These are phyloP conservation scores for Bufo bufo DNA, from an alignment of 2,113 vertebrate species.

Conservation along the genomic window DNA sequence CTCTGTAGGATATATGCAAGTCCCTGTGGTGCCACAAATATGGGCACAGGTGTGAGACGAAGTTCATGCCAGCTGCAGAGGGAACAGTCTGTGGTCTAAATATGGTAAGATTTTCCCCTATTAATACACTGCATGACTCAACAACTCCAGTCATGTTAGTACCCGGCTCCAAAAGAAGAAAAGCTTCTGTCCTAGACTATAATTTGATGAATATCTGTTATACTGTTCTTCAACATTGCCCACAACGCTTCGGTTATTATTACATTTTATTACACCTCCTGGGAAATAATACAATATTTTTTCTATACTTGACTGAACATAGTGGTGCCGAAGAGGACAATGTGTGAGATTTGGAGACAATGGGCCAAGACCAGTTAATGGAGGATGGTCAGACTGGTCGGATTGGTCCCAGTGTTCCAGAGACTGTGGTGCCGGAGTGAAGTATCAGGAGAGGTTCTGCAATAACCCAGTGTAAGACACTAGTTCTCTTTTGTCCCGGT, in stretches of 20 bases:
- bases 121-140: background rate
- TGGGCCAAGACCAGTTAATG: conserved; percentile 85
- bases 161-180: background rate
- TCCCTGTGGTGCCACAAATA: conserved; percentile 95
- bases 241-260: background rate
- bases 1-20: conserved; percentile 95
- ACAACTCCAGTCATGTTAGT: background rate
- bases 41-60: conserved; percentile 95
- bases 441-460: conserved; percentile 87
- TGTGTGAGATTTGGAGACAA: conserved; percentile 90
- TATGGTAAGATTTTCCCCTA: conserved; percentile 80
- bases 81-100: conserved; percentile 90
- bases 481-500: background rate
- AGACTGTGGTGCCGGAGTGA: conserved; percentile 90
- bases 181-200: background rate
- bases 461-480: conserved; percentile 87
- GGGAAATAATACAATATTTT: background rate
- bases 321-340: conserved; percentile 97
- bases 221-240: background rate
- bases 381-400: conserved; percentile 92
- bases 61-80: conserved; percentile 98
- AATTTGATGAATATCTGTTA: background rate
- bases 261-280: background rate
- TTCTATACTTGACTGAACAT: conserved; percentile 30
- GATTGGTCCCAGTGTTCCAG: conserved; percentile 93